phyloP scores from a whole-genome alignment of 2,797 vertebrate species.

The Acipenser transmontanus region DNA sequence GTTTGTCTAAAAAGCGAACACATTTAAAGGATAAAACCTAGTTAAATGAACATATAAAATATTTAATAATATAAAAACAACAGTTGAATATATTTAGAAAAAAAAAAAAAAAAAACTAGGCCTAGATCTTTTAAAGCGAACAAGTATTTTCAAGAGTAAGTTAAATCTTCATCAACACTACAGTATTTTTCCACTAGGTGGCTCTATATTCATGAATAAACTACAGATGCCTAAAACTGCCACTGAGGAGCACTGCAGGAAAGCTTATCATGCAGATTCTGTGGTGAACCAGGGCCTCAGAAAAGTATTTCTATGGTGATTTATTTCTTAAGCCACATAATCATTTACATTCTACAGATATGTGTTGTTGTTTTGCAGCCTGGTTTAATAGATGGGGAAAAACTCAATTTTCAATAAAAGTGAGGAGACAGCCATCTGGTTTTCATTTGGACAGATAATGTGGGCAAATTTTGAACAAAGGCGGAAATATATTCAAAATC shows the following conservation, averaged over 20 bases:
- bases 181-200: conserved; percentile 43
- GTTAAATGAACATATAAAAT: no score
- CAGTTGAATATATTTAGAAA: no score
- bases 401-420: neutral
- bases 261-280: conserved; percentile 21
- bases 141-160: neutral
- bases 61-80: no score
- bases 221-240: neutral
- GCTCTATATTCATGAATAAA: conserved; percentile 4
- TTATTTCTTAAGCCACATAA: conserved; percentile 2
- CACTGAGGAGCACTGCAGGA: conserved; percentile 11
- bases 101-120: no score
- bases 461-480: no score
- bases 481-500: no score
- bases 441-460: conserved; percentile 27
- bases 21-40: no score
- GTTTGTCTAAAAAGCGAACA: no score
- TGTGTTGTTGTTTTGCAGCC: conserved; percentile 7
- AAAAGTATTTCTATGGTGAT: neutral
- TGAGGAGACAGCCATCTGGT: conserved; percentile 40
- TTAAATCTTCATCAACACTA: neutral
- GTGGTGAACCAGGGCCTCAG: conserved; percentile 15
- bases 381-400: conserved; percentile 19
- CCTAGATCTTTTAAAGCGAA: no score
- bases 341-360: conserved; percentile 10